Conservation (phyloP, 1,140 invertebrate species). For the Calliopsis andreniformis region DNA sequence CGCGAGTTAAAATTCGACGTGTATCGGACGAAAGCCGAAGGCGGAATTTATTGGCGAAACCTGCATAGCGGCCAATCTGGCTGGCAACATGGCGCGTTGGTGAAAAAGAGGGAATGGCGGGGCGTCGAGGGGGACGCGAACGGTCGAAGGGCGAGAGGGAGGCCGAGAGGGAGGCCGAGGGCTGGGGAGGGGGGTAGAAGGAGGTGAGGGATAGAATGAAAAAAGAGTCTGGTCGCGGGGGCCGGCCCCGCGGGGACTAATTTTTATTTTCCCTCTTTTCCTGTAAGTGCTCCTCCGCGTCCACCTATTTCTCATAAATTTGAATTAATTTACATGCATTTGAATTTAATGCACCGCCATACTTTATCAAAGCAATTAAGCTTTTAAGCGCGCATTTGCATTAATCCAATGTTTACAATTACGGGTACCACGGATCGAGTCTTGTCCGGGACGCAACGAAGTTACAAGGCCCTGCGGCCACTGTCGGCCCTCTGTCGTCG, state of each 20-base stretch:
- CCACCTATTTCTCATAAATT: constrained; percentile 82
- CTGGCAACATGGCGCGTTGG: constrained; percentile 79
- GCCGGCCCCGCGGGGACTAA: constrained; percentile 80
- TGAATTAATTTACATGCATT: constrained; percentile 83
- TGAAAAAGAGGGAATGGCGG: constrained; percentile 70
- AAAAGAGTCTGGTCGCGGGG: constrained; percentile 75
- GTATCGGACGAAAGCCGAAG: constrained; percentile 62
- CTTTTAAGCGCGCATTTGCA: constrained; percentile 82
- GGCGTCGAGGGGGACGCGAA: constrained; percentile 11
- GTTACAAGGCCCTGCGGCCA: neutral
- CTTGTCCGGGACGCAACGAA: constrained; percentile 19
- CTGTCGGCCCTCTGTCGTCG: neutral
- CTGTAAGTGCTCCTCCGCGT: constrained; percentile 80
- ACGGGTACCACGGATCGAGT: constrained; percentile 67
- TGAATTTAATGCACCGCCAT: constrained; percentile 81
- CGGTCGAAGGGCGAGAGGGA: constrained; percentile 31
- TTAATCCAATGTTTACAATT: constrained; percentile 83
- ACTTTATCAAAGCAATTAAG: constrained; percentile 83
- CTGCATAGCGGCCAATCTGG: constrained; percentile 69
- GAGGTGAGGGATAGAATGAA: constrained; percentile 55
- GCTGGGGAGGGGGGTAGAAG: constrained; percentile 11
- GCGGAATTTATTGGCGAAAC: constrained; percentile 63
- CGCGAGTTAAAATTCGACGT: constrained; percentile 65
- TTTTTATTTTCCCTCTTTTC: constrained; percentile 80
- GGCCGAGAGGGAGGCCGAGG: constrained; percentile 25